phyloP scores from a whole-genome alignment of 2,797 vertebrate species.

The Sparus aurata region DNA sequence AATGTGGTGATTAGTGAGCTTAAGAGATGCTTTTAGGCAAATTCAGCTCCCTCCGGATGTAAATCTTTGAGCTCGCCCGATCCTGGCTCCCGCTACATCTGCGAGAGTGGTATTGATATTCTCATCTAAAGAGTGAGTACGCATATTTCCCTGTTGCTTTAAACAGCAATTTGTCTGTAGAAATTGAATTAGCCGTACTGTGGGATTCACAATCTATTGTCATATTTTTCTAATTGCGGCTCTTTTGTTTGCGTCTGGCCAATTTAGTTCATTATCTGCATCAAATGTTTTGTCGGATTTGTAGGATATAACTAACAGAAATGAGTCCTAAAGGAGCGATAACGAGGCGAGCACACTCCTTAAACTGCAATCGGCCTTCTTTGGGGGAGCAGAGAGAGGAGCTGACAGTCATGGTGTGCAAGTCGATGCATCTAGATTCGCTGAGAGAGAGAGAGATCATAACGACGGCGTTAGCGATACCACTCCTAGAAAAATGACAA shows the following conservation, averaged over 20 bases:
- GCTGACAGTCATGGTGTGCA: not conserved
- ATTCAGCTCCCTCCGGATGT: not conserved
- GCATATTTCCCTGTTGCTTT: not conserved
- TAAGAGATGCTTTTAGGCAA: not conserved
- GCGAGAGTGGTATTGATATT: not conserved
- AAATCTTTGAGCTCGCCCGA: not conserved
- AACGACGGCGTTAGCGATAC: slow-evolving; percentile 1
- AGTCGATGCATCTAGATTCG: slow-evolving; percentile 12
- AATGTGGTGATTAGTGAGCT: not conserved
- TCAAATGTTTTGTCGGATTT: slow-evolving; percentile 22
- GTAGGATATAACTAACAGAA: slow-evolving; percentile 1
- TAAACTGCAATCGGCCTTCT: not conserved
- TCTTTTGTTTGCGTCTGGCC: not conserved
- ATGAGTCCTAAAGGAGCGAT: slow-evolving; percentile 12
- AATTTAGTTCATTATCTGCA: slow-evolving; percentile 11
- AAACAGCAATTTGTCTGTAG: not conserved
- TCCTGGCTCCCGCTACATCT: not conserved
- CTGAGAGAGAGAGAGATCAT: not conserved
- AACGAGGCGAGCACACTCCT: not conserved
- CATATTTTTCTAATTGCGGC: no score
- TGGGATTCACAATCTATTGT: not conserved
- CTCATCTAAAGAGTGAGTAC: not conserved
- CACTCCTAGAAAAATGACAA: slow-evolving; percentile 29
- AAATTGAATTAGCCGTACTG: not conserved
- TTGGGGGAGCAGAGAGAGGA: not conserved